Percentiles rank a stretch among this genome's conserved stretches.
Evolutionary conservation across 2,113 vertebrate species (phyloP).

Genomic region (Emydura subglobosa): DNA sequence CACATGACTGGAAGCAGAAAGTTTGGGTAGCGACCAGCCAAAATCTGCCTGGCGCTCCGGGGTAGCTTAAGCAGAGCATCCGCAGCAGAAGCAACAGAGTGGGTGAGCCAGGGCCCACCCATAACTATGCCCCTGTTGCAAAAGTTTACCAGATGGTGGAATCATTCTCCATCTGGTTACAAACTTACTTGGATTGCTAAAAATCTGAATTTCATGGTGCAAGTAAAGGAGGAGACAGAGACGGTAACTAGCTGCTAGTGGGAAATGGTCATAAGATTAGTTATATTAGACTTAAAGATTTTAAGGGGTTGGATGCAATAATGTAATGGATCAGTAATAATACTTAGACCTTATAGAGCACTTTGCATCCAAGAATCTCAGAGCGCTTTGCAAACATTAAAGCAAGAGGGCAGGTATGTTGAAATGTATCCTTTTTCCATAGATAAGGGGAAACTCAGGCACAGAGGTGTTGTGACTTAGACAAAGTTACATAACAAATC

Average conservation of each 20-base stretch:
- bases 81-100: too few species aligned
- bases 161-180: neutral
- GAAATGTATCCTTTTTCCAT: neutral
- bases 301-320: neutral
- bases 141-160: neutral
- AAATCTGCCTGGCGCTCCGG: too few species aligned
- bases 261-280: neutral
- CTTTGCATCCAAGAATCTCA: neutral
- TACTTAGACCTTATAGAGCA: neutral
- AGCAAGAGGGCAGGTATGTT: neutral
- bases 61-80: too few species aligned
- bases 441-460: neutral
- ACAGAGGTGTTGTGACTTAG: neutral
- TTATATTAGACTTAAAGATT: neutral
- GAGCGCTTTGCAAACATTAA: neutral
- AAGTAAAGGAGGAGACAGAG: neutral
- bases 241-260: neutral
- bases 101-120: neutral
- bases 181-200: neutral
- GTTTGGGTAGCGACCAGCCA: too few species aligned
- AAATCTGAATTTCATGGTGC: neutral
- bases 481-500: neutral
- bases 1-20: too few species aligned
- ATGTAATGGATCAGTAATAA: neutral
- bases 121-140: neutral